Percentiles rank a stretch among this genome's conserved stretches.
Evolutionary conservation across 2,797 vertebrate species (phyloP).

Genomic region (Knipowitschia caucasica): DNA sequence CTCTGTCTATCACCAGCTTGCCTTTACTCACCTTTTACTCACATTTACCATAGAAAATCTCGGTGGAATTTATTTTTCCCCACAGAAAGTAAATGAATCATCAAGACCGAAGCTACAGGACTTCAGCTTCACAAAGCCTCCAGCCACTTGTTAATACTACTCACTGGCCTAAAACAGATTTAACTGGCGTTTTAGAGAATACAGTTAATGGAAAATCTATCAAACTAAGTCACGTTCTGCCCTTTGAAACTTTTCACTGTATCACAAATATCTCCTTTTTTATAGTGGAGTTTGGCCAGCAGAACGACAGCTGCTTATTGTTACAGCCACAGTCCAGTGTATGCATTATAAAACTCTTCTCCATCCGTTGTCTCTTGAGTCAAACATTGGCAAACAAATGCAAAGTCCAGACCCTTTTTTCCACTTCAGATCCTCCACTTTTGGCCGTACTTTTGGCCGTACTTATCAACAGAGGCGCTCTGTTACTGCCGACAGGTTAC

Average conservation of each 20-base stretch:
- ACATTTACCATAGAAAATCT: too few relatives aligned
- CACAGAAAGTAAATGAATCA: too few relatives aligned
- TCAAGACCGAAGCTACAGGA: too few relatives aligned
- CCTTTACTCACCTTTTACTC: too few relatives aligned
- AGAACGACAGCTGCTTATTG: slow-evolving; percentile 1
- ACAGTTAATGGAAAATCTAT: too few relatives aligned
- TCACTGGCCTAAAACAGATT: too few relatives aligned
- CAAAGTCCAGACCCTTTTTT: slow-evolving; percentile 35
- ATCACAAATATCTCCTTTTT: background rate
- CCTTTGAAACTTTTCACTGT: background rate
- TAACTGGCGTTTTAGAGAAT: too few relatives aligned
- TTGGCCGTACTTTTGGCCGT: slow-evolving; percentile 11
- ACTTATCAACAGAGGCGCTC: slow-evolving; percentile 42
- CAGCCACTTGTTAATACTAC: too few relatives aligned
- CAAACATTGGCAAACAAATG: slow-evolving; percentile 29
- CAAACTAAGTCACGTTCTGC: background rate
- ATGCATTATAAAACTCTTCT: slow-evolving; percentile 13
- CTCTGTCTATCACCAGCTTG: too few relatives aligned
- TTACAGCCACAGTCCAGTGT: background rate
- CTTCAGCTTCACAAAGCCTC: too few relatives aligned
- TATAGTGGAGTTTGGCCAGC: too few relatives aligned
- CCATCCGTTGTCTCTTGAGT: slow-evolving; percentile 38
- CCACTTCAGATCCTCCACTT: slow-evolving; percentile 31
- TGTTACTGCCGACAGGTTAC: slow-evolving; percentile 63
- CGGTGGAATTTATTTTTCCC: too few relatives aligned